Evolutionary conservation across 2,888 invertebrate genomes (phyloP), one percentile per base, ranked within the genome.

Genomic region (Chorisops tibialis): DNA sequence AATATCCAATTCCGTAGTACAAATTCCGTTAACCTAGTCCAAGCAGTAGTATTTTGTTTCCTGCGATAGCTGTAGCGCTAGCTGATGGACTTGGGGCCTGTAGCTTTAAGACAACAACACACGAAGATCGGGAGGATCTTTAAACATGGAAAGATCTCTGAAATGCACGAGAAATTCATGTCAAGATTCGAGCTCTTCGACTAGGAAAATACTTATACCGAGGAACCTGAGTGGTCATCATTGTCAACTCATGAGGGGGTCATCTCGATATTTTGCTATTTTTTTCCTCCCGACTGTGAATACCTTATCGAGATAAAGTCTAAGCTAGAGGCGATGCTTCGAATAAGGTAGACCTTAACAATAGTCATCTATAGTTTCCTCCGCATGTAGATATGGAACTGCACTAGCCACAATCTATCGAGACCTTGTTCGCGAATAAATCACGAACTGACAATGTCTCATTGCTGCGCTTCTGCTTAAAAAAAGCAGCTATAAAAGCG

Each of bases 401-500:
- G 7, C n/a, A 45, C 60, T 60, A 49, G 63, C 63, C 63, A 41
- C 60, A 63, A 60, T 60, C 60, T 54, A 59, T 60, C 60, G 63
- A 56, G 63, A 59, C 63, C 59, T 39, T 63, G 59, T 59, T 63
- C 60, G 49, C 43, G 60, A 60, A 63, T 63, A 63, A 63, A 60
- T 60, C 63, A 63, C 63, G 63, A 63, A 59, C 63, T 63, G 63
- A 63, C 63, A 63, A 60, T 63, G 63, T 60, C 63, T 60, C 63
- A 54, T 60, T 60, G 60, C 60, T 60, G 49, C 54, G 63, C 63
- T 63, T 63, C 60, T 63, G 63, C 63, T 60, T 35, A 38, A 50
- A 49, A 16, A 38, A 14, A 22, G 14, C n/a, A n/a, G 16, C 16
- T 41, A 16, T 41, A 41, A 41, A 48, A 48, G 48, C 24, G 37